Evolutionary conservation across 1,140 invertebrate genomes (phyloP).

Genomic region (Rhagoletis pomonella): DNA sequence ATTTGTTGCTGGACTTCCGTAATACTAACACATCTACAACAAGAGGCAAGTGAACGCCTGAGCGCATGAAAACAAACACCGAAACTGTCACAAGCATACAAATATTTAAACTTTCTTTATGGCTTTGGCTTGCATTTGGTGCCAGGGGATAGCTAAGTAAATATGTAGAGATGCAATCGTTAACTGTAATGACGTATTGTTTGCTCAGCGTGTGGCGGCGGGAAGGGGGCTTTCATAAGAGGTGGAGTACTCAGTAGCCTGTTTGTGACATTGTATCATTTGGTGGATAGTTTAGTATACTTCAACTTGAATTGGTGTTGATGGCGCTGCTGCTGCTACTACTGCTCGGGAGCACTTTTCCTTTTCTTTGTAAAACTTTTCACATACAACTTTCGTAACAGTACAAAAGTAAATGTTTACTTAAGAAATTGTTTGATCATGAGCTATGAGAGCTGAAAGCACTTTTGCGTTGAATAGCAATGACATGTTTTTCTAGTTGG

Average conservation of each 20-base stretch:
- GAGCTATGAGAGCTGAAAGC: not conserved
- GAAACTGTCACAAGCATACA: constrained; percentile 10
- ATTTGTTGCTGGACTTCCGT: not conserved
- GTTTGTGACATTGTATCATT: too few relatives aligned
- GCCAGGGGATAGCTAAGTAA: not conserved
- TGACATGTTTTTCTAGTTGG: not conserved
- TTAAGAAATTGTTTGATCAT: constrained; percentile 34
- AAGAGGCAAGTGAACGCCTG: not conserved
- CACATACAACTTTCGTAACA: not conserved
- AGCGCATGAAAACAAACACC: constrained; percentile 25
- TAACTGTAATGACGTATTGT: constrained; percentile 51
- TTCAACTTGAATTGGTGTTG: not conserved
- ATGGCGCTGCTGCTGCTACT: not conserved
- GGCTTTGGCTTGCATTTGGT: not conserved
- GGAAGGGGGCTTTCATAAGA: too few relatives aligned
- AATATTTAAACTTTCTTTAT: constrained; percentile 8
- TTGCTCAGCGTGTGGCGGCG: not conserved
- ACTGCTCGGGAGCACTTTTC: not conserved
- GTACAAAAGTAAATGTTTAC: not conserved
- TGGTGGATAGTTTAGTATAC: not conserved
- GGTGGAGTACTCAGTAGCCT: too few relatives aligned
- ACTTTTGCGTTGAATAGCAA: not conserved
- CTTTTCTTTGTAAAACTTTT: not conserved
- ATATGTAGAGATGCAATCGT: constrained; percentile 39
- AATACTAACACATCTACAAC: not conserved